Conservation (phyloP, 2,797 vertebrate genomes). For the Aselliscus stoliczkanus region DNA sequence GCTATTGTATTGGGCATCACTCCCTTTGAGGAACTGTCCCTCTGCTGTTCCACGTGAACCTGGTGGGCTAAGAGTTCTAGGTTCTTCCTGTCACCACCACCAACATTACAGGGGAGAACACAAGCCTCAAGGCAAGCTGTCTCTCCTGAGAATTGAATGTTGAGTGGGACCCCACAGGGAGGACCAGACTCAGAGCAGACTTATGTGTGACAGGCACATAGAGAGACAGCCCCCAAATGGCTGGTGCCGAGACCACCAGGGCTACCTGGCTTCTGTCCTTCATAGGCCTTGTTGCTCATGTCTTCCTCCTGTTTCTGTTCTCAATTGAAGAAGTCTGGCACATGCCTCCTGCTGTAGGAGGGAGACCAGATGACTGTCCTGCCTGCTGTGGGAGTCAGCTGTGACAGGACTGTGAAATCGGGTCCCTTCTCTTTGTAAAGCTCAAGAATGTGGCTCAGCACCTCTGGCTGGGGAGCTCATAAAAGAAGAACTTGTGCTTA, state of each 20-base stretch:
- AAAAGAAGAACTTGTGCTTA: neutral
- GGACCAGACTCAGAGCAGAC: neutral
- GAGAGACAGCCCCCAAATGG: neutral
- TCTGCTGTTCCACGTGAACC: neutral
- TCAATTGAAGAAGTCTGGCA: neutral
- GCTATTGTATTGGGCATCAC: too few relatives aligned
- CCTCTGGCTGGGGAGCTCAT: neutral
- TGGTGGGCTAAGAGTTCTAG: neutral
- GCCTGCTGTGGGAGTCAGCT: too few relatives aligned
- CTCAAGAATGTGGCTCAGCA: neutral
- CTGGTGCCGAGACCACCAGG: fast-evolving
- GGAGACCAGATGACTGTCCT: neutral
- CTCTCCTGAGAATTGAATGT: neutral
- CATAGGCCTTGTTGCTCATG: neutral
- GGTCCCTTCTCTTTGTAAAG: neutral
- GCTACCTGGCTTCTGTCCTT: neutral
- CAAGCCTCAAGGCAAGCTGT: neutral
- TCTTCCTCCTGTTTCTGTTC: neutral
- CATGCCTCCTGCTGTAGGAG: fast-evolving
- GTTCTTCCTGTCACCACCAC: neutral
- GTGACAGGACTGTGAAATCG: neutral
- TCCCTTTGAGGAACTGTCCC: neutral
- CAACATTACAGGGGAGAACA: neutral
- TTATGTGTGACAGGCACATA: fast-evolving
- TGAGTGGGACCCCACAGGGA: neutral